phyloP scores from a whole-genome alignment of 2,888 invertebrate genomes.

The Drosophila borborema region DNA sequence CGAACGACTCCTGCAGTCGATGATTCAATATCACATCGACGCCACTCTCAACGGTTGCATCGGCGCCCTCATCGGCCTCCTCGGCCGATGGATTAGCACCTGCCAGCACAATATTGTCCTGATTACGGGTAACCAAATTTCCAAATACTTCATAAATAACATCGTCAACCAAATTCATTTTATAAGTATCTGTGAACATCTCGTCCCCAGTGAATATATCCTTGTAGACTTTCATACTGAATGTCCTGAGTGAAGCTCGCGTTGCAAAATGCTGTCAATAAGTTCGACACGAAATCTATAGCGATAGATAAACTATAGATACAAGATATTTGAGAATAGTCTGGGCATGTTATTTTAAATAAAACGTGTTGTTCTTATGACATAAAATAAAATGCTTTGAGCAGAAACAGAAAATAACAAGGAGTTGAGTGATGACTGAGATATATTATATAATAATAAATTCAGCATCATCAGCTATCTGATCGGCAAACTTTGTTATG shows the following conservation, averaged over 20 bases:
- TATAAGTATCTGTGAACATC: constrained; percentile 98
- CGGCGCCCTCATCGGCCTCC: constrained; percentile 92
- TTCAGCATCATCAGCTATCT: too few relatives aligned
- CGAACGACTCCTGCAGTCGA: constrained; percentile 93
- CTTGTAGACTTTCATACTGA: constrained; percentile 95
- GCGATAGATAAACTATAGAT: not conserved
- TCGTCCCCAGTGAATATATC: constrained; percentile 98
- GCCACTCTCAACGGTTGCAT: constrained; percentile 91
- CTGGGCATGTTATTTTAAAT: not conserved
- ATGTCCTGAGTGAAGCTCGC: not conserved
- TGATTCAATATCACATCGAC: constrained; percentile 98
- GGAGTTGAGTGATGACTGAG: too few relatives aligned
- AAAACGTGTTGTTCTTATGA: not conserved
- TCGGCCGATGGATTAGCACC: constrained; percentile 98
- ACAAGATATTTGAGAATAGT: not conserved
- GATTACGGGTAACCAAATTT: constrained; percentile 90
- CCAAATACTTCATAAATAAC: constrained; percentile 97
- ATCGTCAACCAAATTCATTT: constrained; percentile 95
- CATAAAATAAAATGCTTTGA: not conserved
- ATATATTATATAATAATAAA: too few relatives aligned
- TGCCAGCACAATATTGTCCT: constrained; percentile 90
- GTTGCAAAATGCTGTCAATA: not conserved
- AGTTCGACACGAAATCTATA: not conserved
- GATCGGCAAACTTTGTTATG: too few relatives aligned
- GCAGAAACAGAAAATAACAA: not conserved